Conservation (phyloP, 2,888 invertebrate genomes). For the Cephus rjabovi region DNA sequence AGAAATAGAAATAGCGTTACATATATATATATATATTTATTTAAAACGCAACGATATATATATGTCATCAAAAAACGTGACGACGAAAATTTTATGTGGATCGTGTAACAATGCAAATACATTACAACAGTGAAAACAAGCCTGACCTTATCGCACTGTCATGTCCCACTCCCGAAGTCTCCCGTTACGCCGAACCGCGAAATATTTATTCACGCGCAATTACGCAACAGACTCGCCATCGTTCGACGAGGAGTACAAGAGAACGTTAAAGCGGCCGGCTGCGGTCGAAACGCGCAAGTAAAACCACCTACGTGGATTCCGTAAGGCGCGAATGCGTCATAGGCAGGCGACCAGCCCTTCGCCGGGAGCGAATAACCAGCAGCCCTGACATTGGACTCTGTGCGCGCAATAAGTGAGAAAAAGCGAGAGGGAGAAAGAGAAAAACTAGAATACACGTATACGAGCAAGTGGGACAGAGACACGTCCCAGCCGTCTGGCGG, state of each 20-base stretch:
- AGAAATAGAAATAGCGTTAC: background rate
- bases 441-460: background rate
- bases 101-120: background rate
- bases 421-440: background rate
- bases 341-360: background rate
- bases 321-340: background rate
- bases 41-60: too few relatives aligned
- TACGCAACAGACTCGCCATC: slow-evolving; percentile 8
- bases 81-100: background rate
- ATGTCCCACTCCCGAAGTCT: background rate
- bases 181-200: too few relatives aligned
- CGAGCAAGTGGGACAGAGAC: background rate
- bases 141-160: background rate
- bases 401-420: background rate
- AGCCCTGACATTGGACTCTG: background rate
- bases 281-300: background rate
- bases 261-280: background rate
- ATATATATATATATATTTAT: too few relatives aligned
- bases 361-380: background rate
- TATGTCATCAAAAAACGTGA: background rate
- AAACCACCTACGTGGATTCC: background rate
- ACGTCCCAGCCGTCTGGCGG: slow-evolving; percentile 9
- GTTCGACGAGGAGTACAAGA: background rate
- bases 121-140: background rate
- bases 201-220: slow-evolving; percentile 26